phyloP scores from a whole-genome alignment of 2,797 vertebrate genomes.

The Rhinoraja longicauda region DNA sequence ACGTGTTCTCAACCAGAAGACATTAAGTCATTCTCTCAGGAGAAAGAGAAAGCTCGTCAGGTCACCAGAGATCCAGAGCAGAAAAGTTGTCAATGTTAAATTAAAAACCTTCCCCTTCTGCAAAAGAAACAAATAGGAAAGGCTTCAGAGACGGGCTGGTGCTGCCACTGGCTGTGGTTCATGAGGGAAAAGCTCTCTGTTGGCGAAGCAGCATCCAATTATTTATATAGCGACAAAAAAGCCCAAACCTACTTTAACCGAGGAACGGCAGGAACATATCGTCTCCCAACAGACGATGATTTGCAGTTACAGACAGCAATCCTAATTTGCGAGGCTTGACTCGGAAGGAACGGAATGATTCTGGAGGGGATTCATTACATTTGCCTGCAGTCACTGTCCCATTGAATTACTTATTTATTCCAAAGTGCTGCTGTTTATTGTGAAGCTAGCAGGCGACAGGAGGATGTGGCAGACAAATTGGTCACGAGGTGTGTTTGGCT shows the following conservation, averaged over 20 bases:
- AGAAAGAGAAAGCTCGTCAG: not conserved
- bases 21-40: not conserved
- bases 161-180: not conserved
- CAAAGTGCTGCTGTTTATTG: not conserved
- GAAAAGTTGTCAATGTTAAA: not conserved
- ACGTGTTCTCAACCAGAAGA: not conserved
- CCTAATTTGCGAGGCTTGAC: slow-evolving; percentile 7
- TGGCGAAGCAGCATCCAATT: not conserved
- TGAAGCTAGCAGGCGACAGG: not conserved
- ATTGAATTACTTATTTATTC: slow-evolving; percentile 26
- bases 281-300: not conserved
- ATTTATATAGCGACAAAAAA: not conserved
- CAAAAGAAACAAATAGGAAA: not conserved
- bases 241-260: not conserved
- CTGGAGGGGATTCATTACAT: slow-evolving; percentile 12
- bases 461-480: not conserved
- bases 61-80: no score
- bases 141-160: not conserved
- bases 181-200: not conserved
- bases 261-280: not conserved
- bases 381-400: not conserved
- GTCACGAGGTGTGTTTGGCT: not conserved
- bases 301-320: not conserved
- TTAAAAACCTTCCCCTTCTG: not conserved
- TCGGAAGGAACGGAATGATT: not conserved